Conservation (phyloP, 2,797 vertebrate genomes). For the Austrolebias charrua region DNA sequence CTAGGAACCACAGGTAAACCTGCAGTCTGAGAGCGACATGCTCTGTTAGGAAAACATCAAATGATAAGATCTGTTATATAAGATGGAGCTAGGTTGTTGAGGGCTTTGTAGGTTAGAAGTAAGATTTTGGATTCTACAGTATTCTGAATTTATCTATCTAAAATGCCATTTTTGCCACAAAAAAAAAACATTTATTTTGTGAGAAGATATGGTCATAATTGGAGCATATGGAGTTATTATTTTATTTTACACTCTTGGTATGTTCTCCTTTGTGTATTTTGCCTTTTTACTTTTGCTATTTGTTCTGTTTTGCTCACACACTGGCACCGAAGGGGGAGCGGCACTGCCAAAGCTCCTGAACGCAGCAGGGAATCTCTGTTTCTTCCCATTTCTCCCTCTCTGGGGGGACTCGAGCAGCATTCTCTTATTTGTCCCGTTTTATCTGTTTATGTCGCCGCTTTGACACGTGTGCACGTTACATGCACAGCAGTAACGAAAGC, state of each 20-base stretch:
- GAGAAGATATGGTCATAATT: background rate
- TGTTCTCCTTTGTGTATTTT: constrained; percentile 36
- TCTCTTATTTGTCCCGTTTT: constrained; percentile 57
- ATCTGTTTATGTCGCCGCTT: constrained; percentile 43
- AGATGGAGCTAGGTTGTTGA: too few species aligned
- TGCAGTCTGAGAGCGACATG: too few species aligned
- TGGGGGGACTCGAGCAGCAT: constrained; percentile 45
- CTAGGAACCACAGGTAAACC: too few species aligned
- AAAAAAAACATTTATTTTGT: background rate
- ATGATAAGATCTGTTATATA: too few species aligned
- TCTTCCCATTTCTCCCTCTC: constrained; percentile 51
- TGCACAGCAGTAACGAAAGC: constrained; percentile 24
- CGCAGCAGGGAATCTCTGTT: constrained; percentile 53
- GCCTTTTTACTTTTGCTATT: constrained; percentile 10
- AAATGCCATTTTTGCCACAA: too few species aligned
- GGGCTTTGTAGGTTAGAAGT: too few species aligned
- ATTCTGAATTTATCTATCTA: too few species aligned
- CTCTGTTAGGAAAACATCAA: too few species aligned
- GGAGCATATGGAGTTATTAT: constrained; percentile 13
- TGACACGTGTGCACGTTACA: constrained; percentile 33
- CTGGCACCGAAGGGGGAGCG: constrained; percentile 39
- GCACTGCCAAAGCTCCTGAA: constrained; percentile 51
- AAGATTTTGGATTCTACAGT: too few species aligned
- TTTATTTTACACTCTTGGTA: constrained; percentile 24
- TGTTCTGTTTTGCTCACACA: constrained; percentile 31